These are phyloP conservation scores for Thereva nobilitata DNA, from an alignment of 2,888 invertebrate genomes.

Conservation along the genomic window DNA sequence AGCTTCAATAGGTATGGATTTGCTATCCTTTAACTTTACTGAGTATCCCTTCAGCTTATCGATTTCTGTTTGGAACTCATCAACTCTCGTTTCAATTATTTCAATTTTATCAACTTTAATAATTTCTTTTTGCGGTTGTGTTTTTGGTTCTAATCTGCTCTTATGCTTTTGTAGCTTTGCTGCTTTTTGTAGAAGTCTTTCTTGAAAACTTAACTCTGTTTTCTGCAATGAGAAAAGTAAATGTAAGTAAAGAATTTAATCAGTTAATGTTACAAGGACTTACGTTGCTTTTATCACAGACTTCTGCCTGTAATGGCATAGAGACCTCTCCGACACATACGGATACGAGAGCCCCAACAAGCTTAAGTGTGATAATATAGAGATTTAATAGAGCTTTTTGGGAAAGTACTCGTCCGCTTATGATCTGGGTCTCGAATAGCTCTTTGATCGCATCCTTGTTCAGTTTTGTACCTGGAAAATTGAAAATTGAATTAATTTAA, in stretches of 20 bases:
- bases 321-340: not conserved
- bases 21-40: no score
- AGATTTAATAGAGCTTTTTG: constrained; percentile 37
- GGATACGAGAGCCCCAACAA: constrained; percentile 15
- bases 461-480: constrained; percentile 40
- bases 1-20: no score
- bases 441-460: constrained; percentile 38
- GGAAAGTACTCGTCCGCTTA: constrained; percentile 37
- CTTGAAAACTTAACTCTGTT: constrained; percentile 33
- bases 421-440: constrained; percentile 38
- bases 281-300: constrained; percentile 41
- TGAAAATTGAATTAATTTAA: not conserved
- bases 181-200: constrained; percentile 34
- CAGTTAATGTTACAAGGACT: not conserved
- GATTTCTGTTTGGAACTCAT: constrained; percentile 16
- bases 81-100: not conserved
- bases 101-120: not conserved
- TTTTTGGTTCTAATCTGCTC: constrained; percentile 19
- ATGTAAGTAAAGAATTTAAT: constrained; percentile 1
- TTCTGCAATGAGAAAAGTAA: constrained; percentile 27
- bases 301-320: not conserved
- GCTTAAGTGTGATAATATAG: constrained; percentile 32
- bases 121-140: not conserved
- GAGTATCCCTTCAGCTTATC: constrained; percentile 16
- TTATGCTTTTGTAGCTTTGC: constrained; percentile 37